Evolutionary conservation across 2,888 invertebrate genomes (phyloP), one percentile per base, ranked within the genome.

Genomic region (Drosophila austrosaltans): DNA sequence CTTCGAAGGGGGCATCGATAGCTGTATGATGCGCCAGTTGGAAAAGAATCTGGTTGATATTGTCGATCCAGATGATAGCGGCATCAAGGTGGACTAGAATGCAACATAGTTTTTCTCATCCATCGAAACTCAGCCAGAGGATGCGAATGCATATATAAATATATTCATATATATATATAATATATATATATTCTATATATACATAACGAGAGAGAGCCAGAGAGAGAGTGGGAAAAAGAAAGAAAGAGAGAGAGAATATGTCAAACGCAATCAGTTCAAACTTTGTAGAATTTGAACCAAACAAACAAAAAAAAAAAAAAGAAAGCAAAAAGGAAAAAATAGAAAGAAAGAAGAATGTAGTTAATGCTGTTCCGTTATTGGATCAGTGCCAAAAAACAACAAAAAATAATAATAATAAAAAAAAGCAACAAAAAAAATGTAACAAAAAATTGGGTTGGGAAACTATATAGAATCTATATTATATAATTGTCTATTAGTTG

Each of bases 11-110:
- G 90, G 86, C 72, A 95, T 95, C 72, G 95, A 95, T 48, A 95
- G 95, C 79, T 95, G 95, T 81, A 95, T 95, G 94, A 92, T 94
- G 78, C 93, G 94, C 74, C 90, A 91, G 76, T 94, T 95, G 93
- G 94, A 95, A 82, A 94, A 94, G 76, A 95, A 96, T 87, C 79
- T 95, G 60, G 95, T 95, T 28, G 89, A 91, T 65, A 90, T 91
- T 65, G 91, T 91, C 56, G 91, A 87, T 75, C 82, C 87, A 32
- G 91, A 92, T 73, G 92, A 92, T 60, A 89, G 90, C 68, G 90
- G 90, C 75, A 89, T 91, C 57, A 90, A 91, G 71, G 75, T 89
- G 75, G 90, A 91, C 58, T 91, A 79, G 76, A 20, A 53, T 53
- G 36, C 12, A 61, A 5, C 10, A 39, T 57, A 36, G 25, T 57